Percentiles rank a stretch among this genome's conserved stretches.
These are phyloP conservation scores for Cataglyphis albicans DNA, from an alignment of 2,888 invertebrate genomes.

Conservation along the genomic window DNA sequence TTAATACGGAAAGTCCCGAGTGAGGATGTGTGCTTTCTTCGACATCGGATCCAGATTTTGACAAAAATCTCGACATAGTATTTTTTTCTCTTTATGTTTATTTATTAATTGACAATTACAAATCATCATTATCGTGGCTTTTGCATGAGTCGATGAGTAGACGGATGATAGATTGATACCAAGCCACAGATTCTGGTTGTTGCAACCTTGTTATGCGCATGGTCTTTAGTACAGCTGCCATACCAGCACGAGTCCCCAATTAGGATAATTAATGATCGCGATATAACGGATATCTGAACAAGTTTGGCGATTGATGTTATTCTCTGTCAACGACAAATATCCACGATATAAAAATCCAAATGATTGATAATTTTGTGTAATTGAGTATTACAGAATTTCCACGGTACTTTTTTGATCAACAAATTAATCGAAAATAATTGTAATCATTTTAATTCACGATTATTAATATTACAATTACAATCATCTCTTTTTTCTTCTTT, in stretches of 20 bases:
- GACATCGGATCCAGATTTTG: neutral
- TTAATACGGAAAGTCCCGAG: neutral
- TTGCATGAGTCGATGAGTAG: conserved; percentile 25
- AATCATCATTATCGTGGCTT: conserved; percentile 4
- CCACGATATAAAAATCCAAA: conserved; percentile 14
- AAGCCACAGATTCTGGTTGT: conserved; percentile 36
- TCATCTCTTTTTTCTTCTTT: neutral
- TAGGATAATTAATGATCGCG: conserved; percentile 53
- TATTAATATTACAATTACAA: neutral
- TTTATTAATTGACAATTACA: conserved; percentile 12
- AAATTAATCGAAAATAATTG: neutral
- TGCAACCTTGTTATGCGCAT: conserved; percentile 32
- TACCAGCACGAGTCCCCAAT: conserved; percentile 35
- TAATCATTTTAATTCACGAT: neutral
- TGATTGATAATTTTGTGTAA: conserved; percentile 13
- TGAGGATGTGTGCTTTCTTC: neutral
- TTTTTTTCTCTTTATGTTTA: neutral
- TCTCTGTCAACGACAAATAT: conserved; percentile 34
- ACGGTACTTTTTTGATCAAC: neutral
- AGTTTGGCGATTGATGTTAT: conserved; percentile 19
- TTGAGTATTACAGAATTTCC: neutral
- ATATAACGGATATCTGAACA: conserved; percentile 34
- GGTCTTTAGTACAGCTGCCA: conserved; percentile 36
- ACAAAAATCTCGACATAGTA: neutral
- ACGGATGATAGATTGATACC: conserved; percentile 46